Evolutionary conservation across 2,113 vertebrate species (phyloP).

Genomic region (mouse (Mus musculus)): GRCm39 chr11:89692001-89692500

Average conservation of each 20-base stretch:
- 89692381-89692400: neutral
- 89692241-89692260: neutral
- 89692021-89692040: neutral
- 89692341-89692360: slow-evolving; percentile 50
- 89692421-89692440: neutral
- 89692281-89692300: slow-evolving; percentile 13
- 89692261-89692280: slow-evolving; percentile 21
- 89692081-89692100: neutral
- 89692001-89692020: neutral
- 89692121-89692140: neutral
- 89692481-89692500: slow-evolving; percentile 6
- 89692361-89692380: neutral
- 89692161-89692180: neutral
- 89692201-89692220: neutral
- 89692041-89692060: neutral
- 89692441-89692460: neutral
- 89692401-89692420: neutral
- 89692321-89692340: neutral
- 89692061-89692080: neutral
- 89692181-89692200: neutral
- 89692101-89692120: neutral
- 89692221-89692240: slow-evolving; percentile 7
- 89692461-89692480: neutral
- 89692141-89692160: neutral
- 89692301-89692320: slow-evolving; percentile 28